Percentiles rank a stretch among this genome's conserved stretches.
These are phyloP conservation scores for Dolichomitus sp. DNA, from an alignment of 2,888 invertebrate genomes.

Conservation along the genomic window DNA sequence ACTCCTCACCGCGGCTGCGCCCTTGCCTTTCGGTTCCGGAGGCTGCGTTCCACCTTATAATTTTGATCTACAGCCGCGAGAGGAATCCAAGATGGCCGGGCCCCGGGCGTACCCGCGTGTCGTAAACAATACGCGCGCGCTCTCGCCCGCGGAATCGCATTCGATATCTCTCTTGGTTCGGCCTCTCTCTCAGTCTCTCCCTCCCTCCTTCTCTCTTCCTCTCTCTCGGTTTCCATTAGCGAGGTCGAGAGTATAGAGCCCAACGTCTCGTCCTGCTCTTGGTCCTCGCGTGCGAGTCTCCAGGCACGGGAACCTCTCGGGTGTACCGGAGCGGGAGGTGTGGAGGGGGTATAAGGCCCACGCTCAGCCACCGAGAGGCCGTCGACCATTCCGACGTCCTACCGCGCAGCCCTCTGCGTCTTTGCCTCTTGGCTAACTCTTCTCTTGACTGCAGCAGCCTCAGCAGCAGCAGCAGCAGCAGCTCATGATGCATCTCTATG, in stretches of 20 bases:
- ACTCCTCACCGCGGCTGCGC: neutral
- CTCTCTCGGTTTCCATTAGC: constrained; percentile 69
- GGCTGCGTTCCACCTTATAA: constrained; percentile 78
- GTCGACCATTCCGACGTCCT: constrained; percentile 58
- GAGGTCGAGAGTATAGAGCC: constrained; percentile 28
- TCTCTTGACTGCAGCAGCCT: constrained; percentile 3
- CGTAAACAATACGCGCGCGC: constrained; percentile 78
- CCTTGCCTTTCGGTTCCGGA: constrained; percentile 12
- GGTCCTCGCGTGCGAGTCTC: constrained; percentile 28
- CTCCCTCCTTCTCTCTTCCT: constrained; percentile 17
- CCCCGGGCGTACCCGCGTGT: constrained; percentile 70
- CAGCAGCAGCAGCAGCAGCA: constrained; percentile 30
- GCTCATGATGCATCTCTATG: constrained; percentile 43
- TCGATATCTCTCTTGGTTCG: constrained; percentile 26
- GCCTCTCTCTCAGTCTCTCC: constrained; percentile 16
- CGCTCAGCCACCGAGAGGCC: constrained; percentile 52
- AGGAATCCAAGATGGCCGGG: constrained; percentile 82
- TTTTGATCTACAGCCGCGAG: constrained; percentile 80
- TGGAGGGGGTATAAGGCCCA: constrained; percentile 49
- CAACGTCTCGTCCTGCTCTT: constrained; percentile 46
- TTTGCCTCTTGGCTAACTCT: constrained; percentile 35
- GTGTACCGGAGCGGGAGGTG: constrained; percentile 1
- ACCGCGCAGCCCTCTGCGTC: constrained; percentile 24
- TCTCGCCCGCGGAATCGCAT: constrained; percentile 30
- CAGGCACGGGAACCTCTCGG: constrained; percentile 31